Base-by-base conservation (phyloP, 1,140 invertebrate species). In the Drosophila cardini region DNA sequence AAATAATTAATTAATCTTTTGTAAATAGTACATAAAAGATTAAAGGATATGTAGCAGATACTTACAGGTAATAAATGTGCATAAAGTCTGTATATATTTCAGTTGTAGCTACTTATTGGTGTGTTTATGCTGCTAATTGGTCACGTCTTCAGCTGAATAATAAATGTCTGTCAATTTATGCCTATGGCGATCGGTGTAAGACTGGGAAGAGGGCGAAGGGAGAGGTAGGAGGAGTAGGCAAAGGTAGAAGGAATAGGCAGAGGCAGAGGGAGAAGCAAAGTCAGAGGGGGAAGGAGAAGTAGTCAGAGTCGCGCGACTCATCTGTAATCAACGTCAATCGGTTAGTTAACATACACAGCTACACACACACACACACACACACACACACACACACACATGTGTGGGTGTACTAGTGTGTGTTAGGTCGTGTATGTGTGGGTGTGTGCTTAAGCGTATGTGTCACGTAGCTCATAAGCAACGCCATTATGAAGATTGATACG, bases 401-500 rank as follows among this genome's bases (percentile, higher is more conserved):
- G n/a, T n/a, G n/a, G n/a, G n/a, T 50, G 11, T 16, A 11, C n/a
- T 26, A 8, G 4, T 8, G 32, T 9, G 15, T 18, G 16, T 34
- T n/a, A n/a, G n/a, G n/a, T n/a, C n/a, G 7, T 57, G 26, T 61
- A 13, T 52, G n/a, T 36, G 38, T 58, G 15, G 30, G 15, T 26
- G 4, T 43, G 11, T 50, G 21, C 21, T 26, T 4, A 26, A 26
- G 21, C 21, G 52, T 48, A 30, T 72, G 40, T 75, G 81, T 81
- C 82, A 85, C 83, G 79, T 86, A 76, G 78, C 76, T 82, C 82
- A 72, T 72, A 76, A 76, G 68, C 65, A 72, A 48, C 53, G 68
- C 46, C 70, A 77, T 87, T 89, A 89, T 78, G 53, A 83, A 87
- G 84, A 89, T 87, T 78, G 73, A 87, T 87, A 70, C 71, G 77